Evolutionary conservation across 2,113 vertebrate species (phyloP).

Genomic region (Boleophthalmus pectinirostris): DNA sequence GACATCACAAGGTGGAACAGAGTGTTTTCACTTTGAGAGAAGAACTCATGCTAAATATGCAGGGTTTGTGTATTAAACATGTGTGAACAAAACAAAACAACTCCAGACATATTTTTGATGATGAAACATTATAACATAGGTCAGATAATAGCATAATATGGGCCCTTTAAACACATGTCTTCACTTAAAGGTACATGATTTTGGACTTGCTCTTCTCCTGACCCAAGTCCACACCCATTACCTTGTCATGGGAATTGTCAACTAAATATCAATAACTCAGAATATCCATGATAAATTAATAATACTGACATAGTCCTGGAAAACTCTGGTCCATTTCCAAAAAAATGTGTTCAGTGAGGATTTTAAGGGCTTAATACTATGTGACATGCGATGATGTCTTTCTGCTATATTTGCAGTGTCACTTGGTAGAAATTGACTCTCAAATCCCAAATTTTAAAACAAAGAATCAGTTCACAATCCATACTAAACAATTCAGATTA

Average conservation of each 20-base stretch:
- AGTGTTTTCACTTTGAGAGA: too few relatives aligned
- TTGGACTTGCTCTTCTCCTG: constrained; percentile 30
- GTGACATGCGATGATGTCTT: not conserved
- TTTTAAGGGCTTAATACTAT: not conserved
- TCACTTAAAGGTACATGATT: constrained; percentile 7
- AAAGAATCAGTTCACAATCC: not conserved
- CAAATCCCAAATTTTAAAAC: not conserved
- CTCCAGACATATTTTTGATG: too few relatives aligned
- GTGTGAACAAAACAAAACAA: too few relatives aligned
- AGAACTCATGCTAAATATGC: too few relatives aligned
- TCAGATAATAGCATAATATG: too few relatives aligned
- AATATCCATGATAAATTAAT: constrained; percentile 35
- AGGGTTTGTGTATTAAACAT: too few relatives aligned
- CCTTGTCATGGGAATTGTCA: constrained; percentile 24
- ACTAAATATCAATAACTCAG: constrained; percentile 25
- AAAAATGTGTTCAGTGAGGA: constrained; percentile 17
- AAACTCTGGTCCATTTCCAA: constrained; percentile 36
- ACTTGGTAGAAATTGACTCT: not conserved
- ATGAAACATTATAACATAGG: too few relatives aligned
- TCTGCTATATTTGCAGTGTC: not conserved
- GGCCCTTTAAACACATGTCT: not conserved
- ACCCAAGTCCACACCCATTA: constrained; percentile 30
- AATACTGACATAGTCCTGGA: constrained; percentile 38
- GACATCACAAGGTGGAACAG: too few relatives aligned
- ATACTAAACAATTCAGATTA: not conserved